A percentile compares a stretch with the other conserved stretches of the same genome.
These are phyloP conservation scores for Heliconius ethilla DNA, from an alignment of 2,888 invertebrate species.

Conservation along the genomic window DNA sequence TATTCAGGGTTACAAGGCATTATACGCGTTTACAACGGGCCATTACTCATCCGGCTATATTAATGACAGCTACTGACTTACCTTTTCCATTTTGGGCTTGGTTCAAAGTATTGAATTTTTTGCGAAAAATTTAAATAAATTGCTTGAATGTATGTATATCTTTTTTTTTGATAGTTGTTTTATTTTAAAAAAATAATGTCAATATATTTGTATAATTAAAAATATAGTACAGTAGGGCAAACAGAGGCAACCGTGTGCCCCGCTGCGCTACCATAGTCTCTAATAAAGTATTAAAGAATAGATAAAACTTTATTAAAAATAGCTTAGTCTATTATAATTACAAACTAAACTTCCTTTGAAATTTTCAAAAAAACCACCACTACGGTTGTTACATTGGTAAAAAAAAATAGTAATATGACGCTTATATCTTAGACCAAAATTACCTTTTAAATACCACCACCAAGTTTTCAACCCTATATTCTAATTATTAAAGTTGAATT, in stretches of 20 bases:
- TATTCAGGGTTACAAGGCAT: constrained; percentile 68
- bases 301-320: no score
- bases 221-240: no score
- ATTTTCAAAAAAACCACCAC: neutral
- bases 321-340: neutral
- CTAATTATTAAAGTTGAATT: constrained; percentile 6
- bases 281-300: no score
- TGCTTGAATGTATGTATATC: no score
- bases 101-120: constrained; percentile 7
- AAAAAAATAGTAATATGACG: neutral
- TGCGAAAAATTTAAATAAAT: neutral
- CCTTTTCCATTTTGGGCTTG: constrained; percentile 56
- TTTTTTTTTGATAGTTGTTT: no score
- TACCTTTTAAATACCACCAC: constrained; percentile 27
- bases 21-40: constrained; percentile 63
- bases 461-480: constrained; percentile 3
- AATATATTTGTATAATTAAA: no score
- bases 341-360: neutral
- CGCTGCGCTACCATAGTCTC: no score
- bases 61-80: constrained; percentile 76
- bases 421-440: constrained; percentile 34
- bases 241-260: no score
- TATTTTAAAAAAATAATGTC: no score
- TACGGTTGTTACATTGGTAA: neutral
- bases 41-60: constrained; percentile 71